phyloP scores from a whole-genome alignment of 2,888 invertebrate species.

The Athripsodes cinereus region DNA sequence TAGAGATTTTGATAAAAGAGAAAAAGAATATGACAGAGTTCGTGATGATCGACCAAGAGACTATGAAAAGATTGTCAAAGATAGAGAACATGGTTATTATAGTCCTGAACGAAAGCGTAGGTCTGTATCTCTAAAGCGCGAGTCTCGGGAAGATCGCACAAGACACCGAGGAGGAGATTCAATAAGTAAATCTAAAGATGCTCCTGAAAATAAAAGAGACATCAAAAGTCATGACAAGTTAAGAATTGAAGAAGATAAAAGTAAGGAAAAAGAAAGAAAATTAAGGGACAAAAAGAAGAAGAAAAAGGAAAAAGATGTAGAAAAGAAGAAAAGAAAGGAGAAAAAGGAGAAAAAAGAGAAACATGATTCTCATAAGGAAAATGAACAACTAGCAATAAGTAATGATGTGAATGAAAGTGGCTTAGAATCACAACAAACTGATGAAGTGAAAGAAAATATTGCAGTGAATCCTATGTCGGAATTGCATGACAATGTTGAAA shows the following conservation, averaged over 20 bases:
- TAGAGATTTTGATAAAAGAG: slow-evolving; percentile 42
- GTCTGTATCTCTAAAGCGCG: slow-evolving; percentile 35
- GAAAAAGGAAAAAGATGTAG: slow-evolving; percentile 46
- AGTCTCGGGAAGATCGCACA: slow-evolving; percentile 39
- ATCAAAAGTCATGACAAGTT: slow-evolving; percentile 35
- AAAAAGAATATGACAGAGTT: slow-evolving; percentile 37
- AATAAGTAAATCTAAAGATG: slow-evolving; percentile 39
- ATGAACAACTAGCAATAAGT: slow-evolving; percentile 27
- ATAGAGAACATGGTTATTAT: slow-evolving; percentile 21
- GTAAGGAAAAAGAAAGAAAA: slow-evolving; percentile 42
- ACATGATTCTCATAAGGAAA: slow-evolving; percentile 35
- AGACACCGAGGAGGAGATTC: slow-evolving; percentile 31
- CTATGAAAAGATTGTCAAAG: slow-evolving; percentile 35
- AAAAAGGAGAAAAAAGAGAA: slow-evolving; percentile 53
- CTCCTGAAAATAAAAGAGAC: slow-evolving; percentile 33
- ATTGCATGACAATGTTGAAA: slow-evolving; percentile 15
- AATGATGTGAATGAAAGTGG: slow-evolving; percentile 31
- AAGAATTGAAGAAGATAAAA: slow-evolving; percentile 47
- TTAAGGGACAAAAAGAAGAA: slow-evolving; percentile 40
- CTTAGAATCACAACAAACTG: slow-evolving; percentile 27
- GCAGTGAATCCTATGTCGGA: slow-evolving; percentile 16
- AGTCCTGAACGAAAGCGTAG: slow-evolving; percentile 20
- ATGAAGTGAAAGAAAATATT: slow-evolving; percentile 27
- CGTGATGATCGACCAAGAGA: slow-evolving; percentile 36
- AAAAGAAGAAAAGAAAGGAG: slow-evolving; percentile 46